Evolutionary conservation across 2,797 vertebrate genomes (phyloP).

Genomic region (Synaphobranchus kaupii): DNA sequence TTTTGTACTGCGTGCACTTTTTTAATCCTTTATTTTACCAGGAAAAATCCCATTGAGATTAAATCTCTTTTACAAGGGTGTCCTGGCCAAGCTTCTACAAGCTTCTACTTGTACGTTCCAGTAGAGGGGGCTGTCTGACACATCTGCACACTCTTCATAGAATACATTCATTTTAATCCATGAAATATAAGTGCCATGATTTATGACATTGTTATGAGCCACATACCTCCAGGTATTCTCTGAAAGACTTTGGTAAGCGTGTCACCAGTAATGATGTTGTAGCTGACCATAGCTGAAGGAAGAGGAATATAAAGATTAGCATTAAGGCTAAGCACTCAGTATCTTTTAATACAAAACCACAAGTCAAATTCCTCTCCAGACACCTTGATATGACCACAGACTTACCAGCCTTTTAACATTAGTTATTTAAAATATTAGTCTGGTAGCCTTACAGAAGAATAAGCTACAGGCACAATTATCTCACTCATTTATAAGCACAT

Average conservation of each 20-base stretch:
- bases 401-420: background rate
- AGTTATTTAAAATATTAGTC: background rate
- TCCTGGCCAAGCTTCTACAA: too few species aligned
- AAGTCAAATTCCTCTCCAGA: background rate
- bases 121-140: background rate
- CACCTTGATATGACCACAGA: background rate
- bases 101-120: background rate
- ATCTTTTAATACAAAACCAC: background rate
- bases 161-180: background rate
- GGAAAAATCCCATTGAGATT: too few species aligned
- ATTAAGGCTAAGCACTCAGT: background rate
- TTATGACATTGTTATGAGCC: background rate
- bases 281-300: conserved; percentile 92
- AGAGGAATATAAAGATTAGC: conserved; percentile 23
- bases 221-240: conserved; percentile 88
- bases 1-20: too few species aligned
- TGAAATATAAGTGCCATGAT: background rate
- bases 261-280: conserved; percentile 94
- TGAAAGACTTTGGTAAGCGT: conserved; percentile 93
- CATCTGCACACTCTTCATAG: background rate
- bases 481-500: background rate
- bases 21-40: too few species aligned
- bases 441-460: background rate
- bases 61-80: too few species aligned
- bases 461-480: background rate